phyloP scores from a whole-genome alignment of 2,113 vertebrate species.

The Porphyrio hochstetteri region DNA sequence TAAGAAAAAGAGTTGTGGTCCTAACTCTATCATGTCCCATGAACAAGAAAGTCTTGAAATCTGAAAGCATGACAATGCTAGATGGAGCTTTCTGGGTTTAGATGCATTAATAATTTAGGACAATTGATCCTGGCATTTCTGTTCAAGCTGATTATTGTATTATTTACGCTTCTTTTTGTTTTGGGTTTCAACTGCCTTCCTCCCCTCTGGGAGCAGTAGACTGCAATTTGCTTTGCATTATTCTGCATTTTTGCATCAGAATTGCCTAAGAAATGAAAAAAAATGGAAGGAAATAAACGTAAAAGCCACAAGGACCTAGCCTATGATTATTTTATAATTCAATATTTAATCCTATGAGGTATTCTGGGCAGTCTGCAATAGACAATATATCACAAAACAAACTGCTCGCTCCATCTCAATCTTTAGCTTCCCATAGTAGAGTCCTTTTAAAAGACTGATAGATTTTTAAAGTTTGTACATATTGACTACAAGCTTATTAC shows the following conservation, averaged over 20 bases:
- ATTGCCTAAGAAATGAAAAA: constrained; percentile 43
- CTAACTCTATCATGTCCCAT: background rate
- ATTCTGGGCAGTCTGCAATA: background rate
- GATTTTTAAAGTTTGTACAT: background rate
- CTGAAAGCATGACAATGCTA: background rate
- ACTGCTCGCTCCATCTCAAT: background rate
- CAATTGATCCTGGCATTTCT: constrained; percentile 37
- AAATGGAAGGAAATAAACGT: constrained; percentile 49
- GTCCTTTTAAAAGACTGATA: background rate
- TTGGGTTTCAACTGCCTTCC: background rate
- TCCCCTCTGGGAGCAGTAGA: background rate
- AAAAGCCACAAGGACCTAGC: background rate
- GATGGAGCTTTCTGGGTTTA: background rate
- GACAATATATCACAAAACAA: background rate
- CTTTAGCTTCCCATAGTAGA: background rate
- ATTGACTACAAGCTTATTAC: background rate
- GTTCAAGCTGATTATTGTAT: constrained; percentile 41
- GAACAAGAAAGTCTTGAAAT: background rate
- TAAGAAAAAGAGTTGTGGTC: background rate
- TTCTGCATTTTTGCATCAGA: constrained; percentile 36
- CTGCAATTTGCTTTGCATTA: constrained; percentile 41
- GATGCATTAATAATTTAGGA: constrained; percentile 42
- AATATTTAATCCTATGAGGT: constrained; percentile 32
- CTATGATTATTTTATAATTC: constrained; percentile 35
- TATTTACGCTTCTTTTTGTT: constrained; percentile 26